A percentile compares a stretch with the other conserved stretches of the same genome.
Evolutionary conservation across 2,888 invertebrate genomes (phyloP).

Genomic region (Trachelus iudaicus): DNA sequence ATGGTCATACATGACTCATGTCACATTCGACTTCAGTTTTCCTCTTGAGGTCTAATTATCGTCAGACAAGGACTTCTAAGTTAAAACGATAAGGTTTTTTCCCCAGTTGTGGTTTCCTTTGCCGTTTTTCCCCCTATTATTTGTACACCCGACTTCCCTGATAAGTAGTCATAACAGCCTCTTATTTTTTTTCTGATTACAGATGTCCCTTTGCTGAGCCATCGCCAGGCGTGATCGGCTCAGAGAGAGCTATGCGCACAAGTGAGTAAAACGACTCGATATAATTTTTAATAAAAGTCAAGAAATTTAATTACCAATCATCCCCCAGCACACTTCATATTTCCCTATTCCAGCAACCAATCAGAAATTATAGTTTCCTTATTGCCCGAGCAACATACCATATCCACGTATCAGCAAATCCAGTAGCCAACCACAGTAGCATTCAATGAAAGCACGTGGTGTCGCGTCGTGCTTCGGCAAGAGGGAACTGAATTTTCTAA

Average conservation of each 20-base stretch:
- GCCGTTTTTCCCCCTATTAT: neutral
- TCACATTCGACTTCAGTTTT: neutral
- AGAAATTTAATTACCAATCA: neutral
- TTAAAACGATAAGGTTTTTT: neutral
- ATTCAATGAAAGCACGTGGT: neutral
- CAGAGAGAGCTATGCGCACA: constrained; percentile 34
- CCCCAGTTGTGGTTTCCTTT: neutral
- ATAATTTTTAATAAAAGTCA: neutral
- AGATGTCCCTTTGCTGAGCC: constrained; percentile 37
- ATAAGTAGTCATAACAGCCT: neutral
- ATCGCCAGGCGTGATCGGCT: constrained; percentile 30
- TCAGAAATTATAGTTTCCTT: too few species aligned
- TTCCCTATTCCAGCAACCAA: neutral
- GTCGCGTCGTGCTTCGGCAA: neutral
- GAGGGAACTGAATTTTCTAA: neutral
- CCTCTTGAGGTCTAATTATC: neutral
- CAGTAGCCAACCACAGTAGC: neutral
- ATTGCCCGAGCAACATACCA: too few species aligned
- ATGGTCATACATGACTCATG: neutral
- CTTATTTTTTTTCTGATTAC: constrained; percentile 36
- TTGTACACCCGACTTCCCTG: neutral
- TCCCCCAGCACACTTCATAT: neutral
- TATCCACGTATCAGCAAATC: too few species aligned
- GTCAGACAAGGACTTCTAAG: neutral
- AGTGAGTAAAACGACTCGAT: constrained; percentile 20